Conservation (phyloP, 2,113 vertebrate genomes). For the Osmerus eperlanus region DNA sequence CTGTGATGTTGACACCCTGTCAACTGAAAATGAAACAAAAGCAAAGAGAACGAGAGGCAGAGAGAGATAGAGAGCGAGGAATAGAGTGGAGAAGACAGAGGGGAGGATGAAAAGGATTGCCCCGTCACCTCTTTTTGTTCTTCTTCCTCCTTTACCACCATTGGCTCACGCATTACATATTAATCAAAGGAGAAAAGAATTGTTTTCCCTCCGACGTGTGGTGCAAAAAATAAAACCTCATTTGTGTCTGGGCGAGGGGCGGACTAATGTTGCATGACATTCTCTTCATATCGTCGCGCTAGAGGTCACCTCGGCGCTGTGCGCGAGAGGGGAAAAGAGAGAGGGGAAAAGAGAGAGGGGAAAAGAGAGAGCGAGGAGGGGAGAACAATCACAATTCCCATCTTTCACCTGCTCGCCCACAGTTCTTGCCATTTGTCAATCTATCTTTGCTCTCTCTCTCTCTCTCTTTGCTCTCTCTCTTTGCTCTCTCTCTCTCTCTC, state of each 20-base stretch:
- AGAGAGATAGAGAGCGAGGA: neutral
- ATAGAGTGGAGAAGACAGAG: neutral
- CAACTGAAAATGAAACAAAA: slow-evolving; percentile 17
- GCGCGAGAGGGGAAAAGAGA: neutral
- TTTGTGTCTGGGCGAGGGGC: slow-evolving; percentile 42
- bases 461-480: neutral
- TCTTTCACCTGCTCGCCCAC: slow-evolving; percentile 55
- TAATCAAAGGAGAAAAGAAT: slow-evolving; percentile 55
- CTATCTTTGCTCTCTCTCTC: neutral
- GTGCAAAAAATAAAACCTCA: slow-evolving; percentile 59
- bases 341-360: slow-evolving; percentile 3
- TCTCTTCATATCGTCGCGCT: slow-evolving; percentile 66
- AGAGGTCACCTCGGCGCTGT: slow-evolving; percentile 63
- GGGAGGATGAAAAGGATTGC: slow-evolving; percentile 25
- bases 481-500: slow-evolving; percentile 18
- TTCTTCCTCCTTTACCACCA: slow-evolving; percentile 32
- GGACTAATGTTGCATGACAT: slow-evolving; percentile 66
- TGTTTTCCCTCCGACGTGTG: slow-evolving; percentile 50
- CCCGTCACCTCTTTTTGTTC: slow-evolving; percentile 17
- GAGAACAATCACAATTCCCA: slow-evolving; percentile 40
- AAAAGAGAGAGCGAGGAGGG: slow-evolving; percentile 21
- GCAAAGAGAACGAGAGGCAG: slow-evolving; percentile 3
- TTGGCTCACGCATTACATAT: slow-evolving; percentile 41
- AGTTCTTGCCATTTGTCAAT: slow-evolving; percentile 49
- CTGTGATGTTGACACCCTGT: neutral